Base-by-base conservation (phyloP, 2,888 invertebrate genomes). In the Drosophila hamatofila region DNA sequence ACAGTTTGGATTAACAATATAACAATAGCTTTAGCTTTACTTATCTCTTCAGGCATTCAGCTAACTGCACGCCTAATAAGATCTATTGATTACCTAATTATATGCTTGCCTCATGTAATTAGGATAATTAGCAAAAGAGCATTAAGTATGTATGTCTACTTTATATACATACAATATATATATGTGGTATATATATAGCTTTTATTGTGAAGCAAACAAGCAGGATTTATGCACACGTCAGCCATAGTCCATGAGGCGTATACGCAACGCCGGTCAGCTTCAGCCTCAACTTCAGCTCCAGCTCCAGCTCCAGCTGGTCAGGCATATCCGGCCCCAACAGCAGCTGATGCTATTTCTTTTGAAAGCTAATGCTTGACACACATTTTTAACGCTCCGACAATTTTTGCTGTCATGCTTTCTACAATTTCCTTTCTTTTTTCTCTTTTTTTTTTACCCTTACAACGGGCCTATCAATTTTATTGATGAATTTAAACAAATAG, bases 401-500 rank as follows among this genome's bases (percentile, higher is more conserved):
- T 49, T 70, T 74, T 70, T 66, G 75, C 60, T 75, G 70, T 70
- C 70, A 65, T 70, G 71, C 48, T 65, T 62, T 65, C 52, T 57
- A 56, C 33, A 54, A 56, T 62, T 69, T 48, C 16, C 39, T 37
- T 9, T 12, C 7, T 3, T 7, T 1, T 16, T 48, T n/a, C 1
- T 1, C 1, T n/a, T 35, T 3, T 16, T 1, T 9, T 44, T 23
- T 44, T 39, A 27, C 54, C 2, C 54, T 55, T n/a, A n/a, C 14
- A 39, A 8, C 3, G 39, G 39, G 25, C 8, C 18, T 49, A 3
- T 3, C 8, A 7, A 7, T 14, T 49, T n/a, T 14, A 21, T 49
- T 18, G 21, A 8, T 14, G 2, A 11, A 11, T 27, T 2, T 11
- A 11, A n/a, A 5, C 1, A 46, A 25, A 6, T 12, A 23, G 14